Evolutionary conservation across 2,797 vertebrate genomes (phyloP).

Genomic region (Adelosebastes latens): DNA sequence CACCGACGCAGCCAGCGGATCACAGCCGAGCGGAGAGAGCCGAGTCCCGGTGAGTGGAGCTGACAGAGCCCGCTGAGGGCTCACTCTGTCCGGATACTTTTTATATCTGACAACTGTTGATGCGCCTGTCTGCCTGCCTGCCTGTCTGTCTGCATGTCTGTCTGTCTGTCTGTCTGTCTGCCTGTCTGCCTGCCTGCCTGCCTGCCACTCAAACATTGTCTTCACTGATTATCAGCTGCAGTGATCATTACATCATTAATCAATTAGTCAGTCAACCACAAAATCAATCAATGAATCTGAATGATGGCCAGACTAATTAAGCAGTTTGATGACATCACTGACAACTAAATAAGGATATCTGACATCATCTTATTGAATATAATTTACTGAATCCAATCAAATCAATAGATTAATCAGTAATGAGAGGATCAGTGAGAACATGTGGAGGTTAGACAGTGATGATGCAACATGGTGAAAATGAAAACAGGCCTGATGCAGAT

Average conservation of each 20-base stretch:
- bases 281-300: not conserved
- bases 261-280: not conserved
- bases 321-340: constrained; percentile 3
- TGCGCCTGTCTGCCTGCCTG: not conserved
- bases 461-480: no score
- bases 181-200: not conserved
- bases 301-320: not conserved
- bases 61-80: not conserved
- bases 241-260: not conserved
- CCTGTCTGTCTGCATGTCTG: not conserved
- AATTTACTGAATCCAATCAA: no score
- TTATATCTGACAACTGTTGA: constrained; percentile 48
- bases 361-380: not conserved
- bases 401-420: not conserved
- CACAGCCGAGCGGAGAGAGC: constrained; percentile 17
- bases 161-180: not conserved
- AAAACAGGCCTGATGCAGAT: no score
- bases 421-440: not conserved
- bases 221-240: not conserved
- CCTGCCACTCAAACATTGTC: not conserved
- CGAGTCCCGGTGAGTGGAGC: constrained; percentile 47
- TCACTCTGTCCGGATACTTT: not conserved
- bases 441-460: no score
- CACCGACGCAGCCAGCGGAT: constrained; percentile 14
- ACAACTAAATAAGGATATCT: not conserved